Conservation (phyloP, 1,140 invertebrate genomes). For the Diorhabda carinulata region DNA sequence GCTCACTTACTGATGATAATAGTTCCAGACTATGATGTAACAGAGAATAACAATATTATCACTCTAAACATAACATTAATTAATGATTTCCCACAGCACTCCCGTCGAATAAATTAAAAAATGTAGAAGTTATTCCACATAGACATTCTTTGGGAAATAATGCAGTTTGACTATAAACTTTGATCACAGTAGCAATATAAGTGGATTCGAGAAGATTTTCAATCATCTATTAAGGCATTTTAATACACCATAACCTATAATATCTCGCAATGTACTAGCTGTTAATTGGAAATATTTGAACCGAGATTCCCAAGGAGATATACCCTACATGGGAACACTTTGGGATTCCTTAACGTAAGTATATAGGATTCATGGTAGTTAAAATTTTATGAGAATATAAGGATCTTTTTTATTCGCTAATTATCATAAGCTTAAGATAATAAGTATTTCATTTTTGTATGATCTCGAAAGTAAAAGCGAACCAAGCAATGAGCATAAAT, state of each 20-base stretch:
- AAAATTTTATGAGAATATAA: slow-evolving; percentile 10
- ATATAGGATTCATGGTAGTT: slow-evolving; percentile 5
- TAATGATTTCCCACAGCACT: too few species aligned
- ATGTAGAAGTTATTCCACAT: too few species aligned
- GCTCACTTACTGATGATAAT: too few species aligned
- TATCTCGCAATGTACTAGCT: slow-evolving; percentile 12
- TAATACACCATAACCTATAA: slow-evolving; percentile 10
- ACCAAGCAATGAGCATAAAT: too few species aligned
- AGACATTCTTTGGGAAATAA: too few species aligned
- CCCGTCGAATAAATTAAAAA: too few species aligned
- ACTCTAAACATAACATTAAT: too few species aligned
- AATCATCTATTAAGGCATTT: not conserved
- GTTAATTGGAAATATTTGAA: slow-evolving; percentile 6
- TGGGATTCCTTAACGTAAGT: slow-evolving; percentile 1
- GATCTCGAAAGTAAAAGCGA: too few species aligned
- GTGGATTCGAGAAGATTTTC: not conserved
- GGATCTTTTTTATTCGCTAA: not conserved
- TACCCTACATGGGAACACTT: slow-evolving; percentile 10
- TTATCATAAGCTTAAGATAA: not conserved
- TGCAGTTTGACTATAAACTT: too few species aligned
- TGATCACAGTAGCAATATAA: not conserved
- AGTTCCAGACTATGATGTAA: too few species aligned
- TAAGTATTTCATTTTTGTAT: not conserved
- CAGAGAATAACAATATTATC: too few species aligned
- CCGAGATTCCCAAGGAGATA: slow-evolving; percentile 8